Conservation (phyloP, 1,140 invertebrate species). For the Nilaparvata lugens region DNA sequence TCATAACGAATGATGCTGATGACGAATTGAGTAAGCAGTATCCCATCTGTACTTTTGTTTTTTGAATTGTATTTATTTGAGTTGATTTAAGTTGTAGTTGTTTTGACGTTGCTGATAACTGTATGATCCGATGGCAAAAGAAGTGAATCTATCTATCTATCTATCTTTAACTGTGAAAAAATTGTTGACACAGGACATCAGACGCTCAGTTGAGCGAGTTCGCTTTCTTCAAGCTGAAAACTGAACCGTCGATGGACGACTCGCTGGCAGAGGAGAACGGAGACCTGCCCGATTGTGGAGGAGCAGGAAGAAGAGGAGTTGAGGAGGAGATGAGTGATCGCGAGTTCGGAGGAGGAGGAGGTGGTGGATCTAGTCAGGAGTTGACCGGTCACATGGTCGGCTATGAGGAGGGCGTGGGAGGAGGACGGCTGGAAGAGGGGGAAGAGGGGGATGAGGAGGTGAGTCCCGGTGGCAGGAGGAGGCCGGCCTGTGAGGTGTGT, state of each 20-base stretch:
- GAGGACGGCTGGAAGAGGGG: background rate
- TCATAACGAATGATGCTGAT: too few species aligned
- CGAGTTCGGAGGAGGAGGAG: slow-evolving; percentile 5
- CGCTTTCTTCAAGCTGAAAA: slow-evolving; percentile 25
- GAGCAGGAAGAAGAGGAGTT: background rate
- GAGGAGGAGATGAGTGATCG: background rate
- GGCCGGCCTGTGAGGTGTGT: slow-evolving; percentile 32
- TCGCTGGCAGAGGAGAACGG: background rate
- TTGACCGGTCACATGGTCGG: background rate
- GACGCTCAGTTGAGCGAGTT: slow-evolving; percentile 30
- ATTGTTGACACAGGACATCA: slow-evolving; percentile 19
- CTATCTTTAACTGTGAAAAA: too few species aligned
- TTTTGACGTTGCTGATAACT: too few species aligned
- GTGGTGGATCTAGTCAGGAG: slow-evolving; percentile 15
- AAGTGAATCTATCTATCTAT: too few species aligned
- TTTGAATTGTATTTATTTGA: too few species aligned
- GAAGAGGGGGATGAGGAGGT: background rate
- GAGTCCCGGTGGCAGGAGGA: background rate
- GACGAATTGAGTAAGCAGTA: too few species aligned
- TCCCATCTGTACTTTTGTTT: too few species aligned
- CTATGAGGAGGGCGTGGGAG: background rate
- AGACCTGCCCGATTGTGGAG: background rate
- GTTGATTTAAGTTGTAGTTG: too few species aligned
- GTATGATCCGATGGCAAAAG: too few species aligned
- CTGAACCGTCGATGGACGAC: slow-evolving; percentile 10